Evolutionary conservation across 2,797 vertebrate species (phyloP).

Genomic region (Falco biarmicus): DNA sequence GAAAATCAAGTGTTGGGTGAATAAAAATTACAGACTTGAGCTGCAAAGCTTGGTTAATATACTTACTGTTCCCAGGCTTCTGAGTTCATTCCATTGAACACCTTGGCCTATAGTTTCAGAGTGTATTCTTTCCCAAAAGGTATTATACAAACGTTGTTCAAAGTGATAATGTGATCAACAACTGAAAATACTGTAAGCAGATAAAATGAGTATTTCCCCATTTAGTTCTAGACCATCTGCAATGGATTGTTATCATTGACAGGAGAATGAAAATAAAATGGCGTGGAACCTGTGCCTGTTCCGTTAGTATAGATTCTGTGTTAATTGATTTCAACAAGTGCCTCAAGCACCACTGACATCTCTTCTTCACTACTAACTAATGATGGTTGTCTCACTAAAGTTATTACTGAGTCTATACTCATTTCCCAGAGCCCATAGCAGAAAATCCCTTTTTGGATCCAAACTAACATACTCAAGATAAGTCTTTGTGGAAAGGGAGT

Average conservation of each 20-base stretch:
- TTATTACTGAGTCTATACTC: background rate
- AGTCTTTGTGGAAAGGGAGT: background rate
- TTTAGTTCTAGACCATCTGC: background rate
- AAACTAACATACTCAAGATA: background rate
- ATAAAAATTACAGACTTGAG: background rate
- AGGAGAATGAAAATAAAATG: background rate
- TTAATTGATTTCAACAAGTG: slow-evolving; percentile 31
- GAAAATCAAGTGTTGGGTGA: background rate
- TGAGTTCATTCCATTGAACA: background rate
- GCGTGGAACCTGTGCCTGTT: background rate
- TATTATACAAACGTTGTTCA: background rate
- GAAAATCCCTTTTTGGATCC: background rate
- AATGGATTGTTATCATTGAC: background rate
- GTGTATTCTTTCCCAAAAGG: background rate
- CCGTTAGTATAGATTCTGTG: background rate
- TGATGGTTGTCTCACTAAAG: slow-evolving; percentile 20
- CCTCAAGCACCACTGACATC: slow-evolving; percentile 28
- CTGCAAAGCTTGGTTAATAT: background rate
- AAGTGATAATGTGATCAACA: background rate
- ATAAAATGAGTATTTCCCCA: background rate
- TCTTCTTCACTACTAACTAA: slow-evolving; percentile 25
- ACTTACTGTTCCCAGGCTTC: background rate
- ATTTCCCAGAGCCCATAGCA: slow-evolving; percentile 18
- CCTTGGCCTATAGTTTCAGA: background rate
- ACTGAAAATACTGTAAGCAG: background rate